phyloP scores from a whole-genome alignment of 2,888 invertebrate genomes.

The Anaspis maculata region DNA sequence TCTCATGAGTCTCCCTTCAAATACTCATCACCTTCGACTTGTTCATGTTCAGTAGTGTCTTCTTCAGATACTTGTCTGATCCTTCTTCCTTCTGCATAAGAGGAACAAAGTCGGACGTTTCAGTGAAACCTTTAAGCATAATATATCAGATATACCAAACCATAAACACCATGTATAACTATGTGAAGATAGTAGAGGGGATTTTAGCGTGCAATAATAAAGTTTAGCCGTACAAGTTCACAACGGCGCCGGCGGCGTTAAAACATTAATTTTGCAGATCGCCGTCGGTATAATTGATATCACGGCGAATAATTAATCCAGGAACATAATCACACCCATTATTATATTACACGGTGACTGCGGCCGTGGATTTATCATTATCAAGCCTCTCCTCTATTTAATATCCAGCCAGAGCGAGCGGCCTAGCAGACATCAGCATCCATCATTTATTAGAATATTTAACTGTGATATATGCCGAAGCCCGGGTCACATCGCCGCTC shows the following conservation, averaged over 20 bases:
- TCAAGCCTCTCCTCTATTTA: constrained; percentile 20
- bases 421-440: constrained; percentile 18
- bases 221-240: constrained; percentile 19
- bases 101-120: too few relatives aligned
- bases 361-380: constrained; percentile 22
- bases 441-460: constrained; percentile 25
- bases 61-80: too few relatives aligned
- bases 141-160: too few relatives aligned
- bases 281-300: constrained; percentile 21
- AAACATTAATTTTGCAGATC: constrained; percentile 25
- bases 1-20: too few relatives aligned
- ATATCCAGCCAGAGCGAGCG: constrained; percentile 8
- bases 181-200: too few relatives aligned
- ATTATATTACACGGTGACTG: constrained; percentile 20
- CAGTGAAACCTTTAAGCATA: too few relatives aligned
- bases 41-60: too few relatives aligned
- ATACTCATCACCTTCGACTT: too few relatives aligned
- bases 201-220: too few relatives aligned
- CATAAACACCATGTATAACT: too few relatives aligned
- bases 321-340: constrained; percentile 22
- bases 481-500: too few relatives aligned
- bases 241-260: constrained; percentile 20
- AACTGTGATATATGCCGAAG: constrained; percentile 20
- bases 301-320: constrained; percentile 23
- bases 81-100: too few relatives aligned